These are phyloP conservation scores for Archivesica marissinica DNA, from an alignment of 1,140 invertebrate species.

Conservation along the genomic window DNA sequence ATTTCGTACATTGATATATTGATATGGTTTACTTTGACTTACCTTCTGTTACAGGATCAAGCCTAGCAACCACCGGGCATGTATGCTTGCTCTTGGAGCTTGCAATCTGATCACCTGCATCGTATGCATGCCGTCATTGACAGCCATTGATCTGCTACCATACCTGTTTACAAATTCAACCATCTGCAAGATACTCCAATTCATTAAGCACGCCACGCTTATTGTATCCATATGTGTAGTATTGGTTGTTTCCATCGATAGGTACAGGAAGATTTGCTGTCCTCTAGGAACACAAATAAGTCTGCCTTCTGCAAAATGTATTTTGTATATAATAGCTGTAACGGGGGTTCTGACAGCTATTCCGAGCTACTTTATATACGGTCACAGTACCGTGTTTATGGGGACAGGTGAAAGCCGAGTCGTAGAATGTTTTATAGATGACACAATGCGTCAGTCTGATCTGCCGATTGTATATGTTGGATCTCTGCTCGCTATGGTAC, in stretches of 20 bases:
- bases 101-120: constrained; percentile 55
- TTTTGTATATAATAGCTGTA: not conserved
- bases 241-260: constrained; percentile 46
- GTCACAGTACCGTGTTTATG: not conserved
- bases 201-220: constrained; percentile 38
- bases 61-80: constrained; percentile 21
- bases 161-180: constrained; percentile 36
- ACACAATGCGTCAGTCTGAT: not conserved
- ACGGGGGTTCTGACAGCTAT: constrained; percentile 19
- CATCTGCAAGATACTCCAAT: constrained; percentile 55
- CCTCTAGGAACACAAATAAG: constrained; percentile 51
- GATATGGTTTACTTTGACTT: not conserved
- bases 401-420: not conserved
- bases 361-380: constrained; percentile 13
- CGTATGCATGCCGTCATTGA: constrained; percentile 58
- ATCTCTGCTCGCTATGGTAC: not conserved
- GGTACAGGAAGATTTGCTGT: constrained; percentile 57
- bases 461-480: not conserved
- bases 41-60: not conserved
- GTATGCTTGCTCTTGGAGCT: constrained; percentile 41
- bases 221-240: constrained; percentile 51
- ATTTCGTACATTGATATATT: not conserved
- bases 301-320: constrained; percentile 9
- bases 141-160: constrained; percentile 17
- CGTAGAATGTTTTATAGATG: constrained; percentile 9